Evolutionary conservation across 2,888 invertebrate genomes (phyloP).

Genomic region (Xanthorhoe designata): DNA sequence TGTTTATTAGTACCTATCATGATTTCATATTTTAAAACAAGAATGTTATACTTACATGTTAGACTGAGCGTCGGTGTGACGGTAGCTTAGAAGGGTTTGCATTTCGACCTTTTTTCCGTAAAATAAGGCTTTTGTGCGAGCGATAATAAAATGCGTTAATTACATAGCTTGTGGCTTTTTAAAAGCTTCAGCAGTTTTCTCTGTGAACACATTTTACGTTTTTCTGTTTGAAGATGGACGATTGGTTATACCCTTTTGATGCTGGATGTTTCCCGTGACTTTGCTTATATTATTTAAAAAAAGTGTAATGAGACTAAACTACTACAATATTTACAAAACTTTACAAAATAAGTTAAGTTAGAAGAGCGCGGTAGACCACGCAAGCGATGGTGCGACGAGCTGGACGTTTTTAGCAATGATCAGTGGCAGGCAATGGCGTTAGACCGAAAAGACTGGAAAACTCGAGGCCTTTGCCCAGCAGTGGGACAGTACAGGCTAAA

Average conservation of each 20-base stretch:
- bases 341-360: too few species aligned
- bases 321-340: too few species aligned
- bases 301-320: too few species aligned
- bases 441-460: too few species aligned
- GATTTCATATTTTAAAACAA: too few species aligned
- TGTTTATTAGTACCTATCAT: too few species aligned
- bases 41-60: neutral
- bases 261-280: neutral
- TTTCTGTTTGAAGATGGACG: neutral
- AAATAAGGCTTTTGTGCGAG: conserved; percentile 21
- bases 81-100: conserved; percentile 7
- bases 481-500: too few species aligned
- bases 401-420: too few species aligned
- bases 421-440: too few species aligned
- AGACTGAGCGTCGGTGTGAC: neutral
- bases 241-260: neutral
- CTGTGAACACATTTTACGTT: conserved; percentile 21
- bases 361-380: too few species aligned
- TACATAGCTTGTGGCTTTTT: conserved; percentile 27
- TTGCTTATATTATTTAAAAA: neutral
- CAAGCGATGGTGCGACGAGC: too few species aligned
- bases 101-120: conserved; percentile 16
- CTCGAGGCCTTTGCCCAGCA: too few species aligned
- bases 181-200: conserved; percentile 27
- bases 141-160: conserved; percentile 31